Conservation (phyloP, 2,113 vertebrate genomes). For the Xerus inauris region DNA sequence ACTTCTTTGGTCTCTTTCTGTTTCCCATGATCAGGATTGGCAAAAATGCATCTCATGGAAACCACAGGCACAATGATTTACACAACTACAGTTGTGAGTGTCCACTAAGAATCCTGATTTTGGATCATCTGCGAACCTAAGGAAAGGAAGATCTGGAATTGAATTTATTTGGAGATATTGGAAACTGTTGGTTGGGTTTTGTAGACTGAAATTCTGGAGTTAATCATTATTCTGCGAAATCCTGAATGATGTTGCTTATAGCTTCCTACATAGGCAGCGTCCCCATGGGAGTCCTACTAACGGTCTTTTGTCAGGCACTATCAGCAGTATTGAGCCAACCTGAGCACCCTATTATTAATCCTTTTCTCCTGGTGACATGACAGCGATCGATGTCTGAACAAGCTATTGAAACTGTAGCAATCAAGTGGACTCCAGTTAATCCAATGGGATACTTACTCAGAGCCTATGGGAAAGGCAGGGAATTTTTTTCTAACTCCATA, state of each 20-base stretch:
- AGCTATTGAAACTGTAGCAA: conserved; percentile 88
- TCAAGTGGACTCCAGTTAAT: conserved; percentile 86
- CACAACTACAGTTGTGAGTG: conserved; percentile 36
- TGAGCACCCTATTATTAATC: conserved; percentile 90
- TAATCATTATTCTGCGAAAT: conserved; percentile 83
- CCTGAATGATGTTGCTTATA: conserved; percentile 84
- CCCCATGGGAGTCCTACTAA: conserved; percentile 84
- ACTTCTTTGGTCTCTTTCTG: not conserved
- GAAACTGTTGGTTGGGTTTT: conserved; percentile 79
- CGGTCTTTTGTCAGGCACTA: conserved; percentile 86
- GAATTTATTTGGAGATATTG: conserved; percentile 83
- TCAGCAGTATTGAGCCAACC: conserved; percentile 89
- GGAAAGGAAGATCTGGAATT: not conserved
- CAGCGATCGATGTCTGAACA: conserved; percentile 89
- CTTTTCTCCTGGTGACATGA: conserved; percentile 88
- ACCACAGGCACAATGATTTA: not conserved
- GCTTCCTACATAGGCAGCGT: conserved; percentile 76
- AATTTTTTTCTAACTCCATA: not conserved
- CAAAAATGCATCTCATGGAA: not conserved
- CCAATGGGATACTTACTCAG: conserved; percentile 78
- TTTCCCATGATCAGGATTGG: not conserved
- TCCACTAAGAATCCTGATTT: conserved; percentile 35
- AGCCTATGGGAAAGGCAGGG: conserved; percentile 53
- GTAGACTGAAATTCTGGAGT: conserved; percentile 80
- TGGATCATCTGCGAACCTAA: conserved; percentile 41